Percentiles rank a stretch among this genome's conserved stretches.
These are phyloP conservation scores for Vipera latastei DNA, from an alignment of 2,797 vertebrate genomes.

Conservation along the genomic window DNA sequence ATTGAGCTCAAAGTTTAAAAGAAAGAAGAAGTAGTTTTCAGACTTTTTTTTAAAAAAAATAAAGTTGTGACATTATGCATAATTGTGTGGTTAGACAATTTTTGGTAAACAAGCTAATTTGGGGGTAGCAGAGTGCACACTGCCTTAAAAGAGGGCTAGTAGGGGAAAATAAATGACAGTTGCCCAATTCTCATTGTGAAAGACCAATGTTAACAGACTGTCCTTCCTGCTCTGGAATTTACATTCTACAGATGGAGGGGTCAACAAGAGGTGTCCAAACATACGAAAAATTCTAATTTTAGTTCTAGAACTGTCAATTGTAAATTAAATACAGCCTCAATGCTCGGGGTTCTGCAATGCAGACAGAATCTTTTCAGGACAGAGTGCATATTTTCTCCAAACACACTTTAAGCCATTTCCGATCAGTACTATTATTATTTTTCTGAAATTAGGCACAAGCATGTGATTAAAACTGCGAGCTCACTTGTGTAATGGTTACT, in stretches of 20 bases:
- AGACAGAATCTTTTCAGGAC: constrained; percentile 46
- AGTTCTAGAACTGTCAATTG: constrained; percentile 51
- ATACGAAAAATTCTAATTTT: constrained; percentile 44
- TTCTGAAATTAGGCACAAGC: neutral
- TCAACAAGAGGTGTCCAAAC: constrained; percentile 44
- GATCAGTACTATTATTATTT: constrained; percentile 39
- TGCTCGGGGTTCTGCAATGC: constrained; percentile 50
- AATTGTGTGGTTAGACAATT: constrained; percentile 4
- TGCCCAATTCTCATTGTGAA: constrained; percentile 46
- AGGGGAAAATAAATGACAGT: constrained; percentile 3
- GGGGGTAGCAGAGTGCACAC: neutral
- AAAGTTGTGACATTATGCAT: constrained; percentile 2
- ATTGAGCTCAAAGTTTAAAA: constrained; percentile 22
- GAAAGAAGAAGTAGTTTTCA: neutral
- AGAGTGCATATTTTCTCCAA: constrained; percentile 45
- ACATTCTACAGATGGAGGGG: neutral
- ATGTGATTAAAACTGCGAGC: neutral
- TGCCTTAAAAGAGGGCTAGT: neutral
- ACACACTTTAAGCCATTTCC: neutral
- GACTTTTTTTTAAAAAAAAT: neutral
- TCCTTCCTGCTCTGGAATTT: neutral
- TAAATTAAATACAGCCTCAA: constrained; percentile 47
- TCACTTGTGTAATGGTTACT: neutral
- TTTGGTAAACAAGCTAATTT: constrained; percentile 51
- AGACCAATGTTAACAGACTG: neutral